Evolutionary conservation across 2,797 vertebrate species (phyloP), one percentile per base, ranked within the genome.

Genomic region (Smutsia temminckii): DNA sequence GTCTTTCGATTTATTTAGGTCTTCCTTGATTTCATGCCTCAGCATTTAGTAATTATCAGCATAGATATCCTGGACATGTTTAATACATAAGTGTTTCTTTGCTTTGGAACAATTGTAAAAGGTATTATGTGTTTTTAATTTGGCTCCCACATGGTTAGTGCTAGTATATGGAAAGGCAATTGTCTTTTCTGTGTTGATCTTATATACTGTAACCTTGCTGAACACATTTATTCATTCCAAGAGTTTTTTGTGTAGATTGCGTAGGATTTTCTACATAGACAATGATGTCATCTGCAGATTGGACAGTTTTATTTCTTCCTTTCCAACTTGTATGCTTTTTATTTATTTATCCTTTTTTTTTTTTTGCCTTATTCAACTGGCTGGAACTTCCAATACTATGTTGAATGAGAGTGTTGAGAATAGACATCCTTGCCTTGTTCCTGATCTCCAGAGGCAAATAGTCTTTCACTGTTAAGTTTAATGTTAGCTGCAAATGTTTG

Each of bases 131-230:
- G 64, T 78, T 93, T 91, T 83, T 72, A 95, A 86, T 68, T 86
- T 78, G 40, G 8, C 37, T 85, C 34, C 29, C 25, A 74, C 34
- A 17, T 72, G 13, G 18, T 86, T 61, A 87, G 10, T 66, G 25
- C 49, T 59, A 68, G 49, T 68, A n/a, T 89, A 66, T 64, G 91
- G 63, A 80, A 84, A 68, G 2, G 11, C 57, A 91, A 18, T 77
- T 85, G 80, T 81, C 59, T 86, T 94, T 92, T 66, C 61, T 94
- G 59, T 86, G n/a, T 72, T 78, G 40, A 72, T 57, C 27, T 64
- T 37, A 5, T 85, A 49, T 74, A 64, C 64, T 72, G 21, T 37
- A 89, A 57, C 72, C 46, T 93, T 93, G 46, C 32, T 66, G 32
- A 85, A 59, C 12, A 85, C 34, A 66, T 80, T 91, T 74, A 71